phyloP scores from a whole-genome alignment of 1,140 invertebrate species.

The Diorhabda sublineata region DNA sequence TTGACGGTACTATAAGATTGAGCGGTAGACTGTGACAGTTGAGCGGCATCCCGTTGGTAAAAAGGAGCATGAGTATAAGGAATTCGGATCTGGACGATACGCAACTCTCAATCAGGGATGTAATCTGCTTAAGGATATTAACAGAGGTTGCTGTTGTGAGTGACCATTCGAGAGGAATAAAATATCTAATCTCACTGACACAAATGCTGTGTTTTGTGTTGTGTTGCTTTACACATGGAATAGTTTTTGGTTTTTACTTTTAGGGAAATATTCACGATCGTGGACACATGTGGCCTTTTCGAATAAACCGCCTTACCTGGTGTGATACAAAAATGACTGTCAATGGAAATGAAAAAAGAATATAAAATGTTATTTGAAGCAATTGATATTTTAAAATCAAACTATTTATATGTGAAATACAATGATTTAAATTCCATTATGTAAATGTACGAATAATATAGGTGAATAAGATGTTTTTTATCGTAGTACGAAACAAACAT shows the following conservation, averaged over 20 bases:
- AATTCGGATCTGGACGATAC: constrained; percentile 6
- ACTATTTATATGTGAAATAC: too few species aligned
- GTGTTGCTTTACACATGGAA: constrained; percentile 8
- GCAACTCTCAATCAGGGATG: constrained; percentile 13
- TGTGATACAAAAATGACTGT: background rate
- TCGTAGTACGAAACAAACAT: too few species aligned
- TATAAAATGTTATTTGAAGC: background rate
- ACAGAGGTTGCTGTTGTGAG: constrained; percentile 7
- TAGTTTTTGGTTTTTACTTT: constrained; percentile 4
- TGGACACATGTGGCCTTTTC: background rate
- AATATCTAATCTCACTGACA: constrained; percentile 17
- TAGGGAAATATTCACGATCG: background rate
- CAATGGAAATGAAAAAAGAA: background rate
- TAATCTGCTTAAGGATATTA: constrained; percentile 19
- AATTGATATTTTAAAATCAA: background rate
- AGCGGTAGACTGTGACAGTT: constrained; percentile 8
- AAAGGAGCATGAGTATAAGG: constrained; percentile 2
- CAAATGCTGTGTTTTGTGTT: constrained; percentile 9
- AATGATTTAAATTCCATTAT: too few species aligned
- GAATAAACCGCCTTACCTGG: background rate
- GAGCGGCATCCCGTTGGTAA: constrained; percentile 8
- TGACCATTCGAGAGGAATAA: constrained; percentile 11
- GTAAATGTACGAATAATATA: too few species aligned
- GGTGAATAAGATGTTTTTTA: too few species aligned
- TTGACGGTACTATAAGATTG: background rate